Evolutionary conservation across 2,797 vertebrate species (phyloP).

Genomic region (Ctenopoma kingsleyae): DNA sequence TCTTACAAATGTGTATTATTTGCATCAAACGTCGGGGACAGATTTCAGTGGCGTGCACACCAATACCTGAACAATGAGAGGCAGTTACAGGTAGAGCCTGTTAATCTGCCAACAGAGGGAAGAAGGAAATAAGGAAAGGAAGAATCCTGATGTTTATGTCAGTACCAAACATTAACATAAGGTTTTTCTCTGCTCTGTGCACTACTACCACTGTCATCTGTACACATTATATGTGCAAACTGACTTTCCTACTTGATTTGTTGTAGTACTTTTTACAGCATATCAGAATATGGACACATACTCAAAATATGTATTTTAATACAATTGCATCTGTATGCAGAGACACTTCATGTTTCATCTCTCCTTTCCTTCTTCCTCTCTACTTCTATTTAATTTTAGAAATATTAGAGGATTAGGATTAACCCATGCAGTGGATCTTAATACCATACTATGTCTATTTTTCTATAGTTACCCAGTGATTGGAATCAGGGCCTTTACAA

Average conservation of each 20-base stretch:
- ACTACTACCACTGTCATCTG: not conserved
- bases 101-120: conserved; percentile 50
- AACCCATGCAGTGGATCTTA: not conserved
- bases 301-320: conserved; percentile 7
- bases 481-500: not conserved
- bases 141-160: not conserved
- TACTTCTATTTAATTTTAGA: not conserved
- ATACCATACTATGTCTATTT: not conserved
- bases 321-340: not conserved
- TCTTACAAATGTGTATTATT: conserved; percentile 78
- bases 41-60: conserved; percentile 47
- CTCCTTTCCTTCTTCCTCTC: not conserved
- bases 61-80: conserved; percentile 41
- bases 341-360: conserved; percentile 6
- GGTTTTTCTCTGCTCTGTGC: conserved; percentile 16
- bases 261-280: not conserved
- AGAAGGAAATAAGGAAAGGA: not conserved
- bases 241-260: conserved; percentile 16
- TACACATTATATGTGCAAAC: conserved; percentile 5
- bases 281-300: not conserved
- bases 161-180: conserved; percentile 18
- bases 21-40: conserved; percentile 68
- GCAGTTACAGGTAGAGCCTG: conserved; percentile 53
- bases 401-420: conserved; percentile 4
- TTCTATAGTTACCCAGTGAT: not conserved